Percentiles rank a stretch among this genome's conserved stretches.
These are phyloP conservation scores for Aproaerema taeniolella DNA, from an alignment of 2,888 invertebrate species.

Conservation along the genomic window DNA sequence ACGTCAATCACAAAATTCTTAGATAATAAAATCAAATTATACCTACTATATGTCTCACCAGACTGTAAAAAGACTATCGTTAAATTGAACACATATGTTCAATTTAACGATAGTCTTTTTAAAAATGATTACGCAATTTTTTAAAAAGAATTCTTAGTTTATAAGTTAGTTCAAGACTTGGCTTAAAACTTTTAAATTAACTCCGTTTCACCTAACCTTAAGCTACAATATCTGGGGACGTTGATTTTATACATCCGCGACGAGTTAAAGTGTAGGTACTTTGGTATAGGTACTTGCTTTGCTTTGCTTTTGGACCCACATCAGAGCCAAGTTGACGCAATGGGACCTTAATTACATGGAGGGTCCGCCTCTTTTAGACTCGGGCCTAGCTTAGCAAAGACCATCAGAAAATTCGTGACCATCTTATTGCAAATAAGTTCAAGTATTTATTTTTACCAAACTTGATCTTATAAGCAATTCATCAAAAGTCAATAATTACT, in stretches of 20 bases:
- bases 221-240: slow-evolving; percentile 15
- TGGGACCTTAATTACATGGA: slow-evolving; percentile 55
- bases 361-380: slow-evolving; percentile 45
- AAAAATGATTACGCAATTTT: too few relatives aligned
- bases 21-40: too few relatives aligned
- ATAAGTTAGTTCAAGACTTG: too few relatives aligned
- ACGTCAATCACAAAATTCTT: too few relatives aligned
- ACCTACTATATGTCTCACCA: too few relatives aligned
- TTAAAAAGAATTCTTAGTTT: too few relatives aligned
- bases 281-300: slow-evolving; percentile 33
- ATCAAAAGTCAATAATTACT: too few relatives aligned
- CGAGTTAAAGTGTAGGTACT: slow-evolving; percentile 26
- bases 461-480: neutral
- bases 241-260: slow-evolving; percentile 22
- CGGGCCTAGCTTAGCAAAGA: slow-evolving; percentile 36
- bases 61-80: too few relatives aligned
- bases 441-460: neutral
- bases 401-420: slow-evolving; percentile 44
- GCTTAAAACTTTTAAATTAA: slow-evolving; percentile 17
- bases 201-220: slow-evolving; percentile 23
- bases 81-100: too few relatives aligned
- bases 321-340: slow-evolving; percentile 57
- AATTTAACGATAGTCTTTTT: too few relatives aligned
- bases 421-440: neutral
- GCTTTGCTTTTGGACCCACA: slow-evolving; percentile 52